These are phyloP conservation scores for Yoshiicerus persimilis DNA, from an alignment of 1,140 invertebrate species.

Conservation along the genomic window DNA sequence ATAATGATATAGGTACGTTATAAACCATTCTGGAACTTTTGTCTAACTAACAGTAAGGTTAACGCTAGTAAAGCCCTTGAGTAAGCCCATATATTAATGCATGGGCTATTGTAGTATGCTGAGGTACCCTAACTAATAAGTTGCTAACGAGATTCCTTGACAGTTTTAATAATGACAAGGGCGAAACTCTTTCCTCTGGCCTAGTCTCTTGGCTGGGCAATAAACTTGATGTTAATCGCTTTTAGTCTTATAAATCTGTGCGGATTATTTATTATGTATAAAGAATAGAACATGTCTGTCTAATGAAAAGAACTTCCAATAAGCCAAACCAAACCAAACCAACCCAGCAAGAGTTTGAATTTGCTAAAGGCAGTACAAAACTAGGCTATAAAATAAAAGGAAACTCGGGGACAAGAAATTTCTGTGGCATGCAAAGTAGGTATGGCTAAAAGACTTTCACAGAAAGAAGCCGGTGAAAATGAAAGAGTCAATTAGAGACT, in stretches of 20 bases:
- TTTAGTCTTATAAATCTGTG: neutral
- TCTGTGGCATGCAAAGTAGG: neutral
- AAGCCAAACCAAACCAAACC: too few species aligned
- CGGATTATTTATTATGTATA: neutral
- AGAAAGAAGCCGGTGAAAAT: neutral
- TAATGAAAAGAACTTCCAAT: neutral
- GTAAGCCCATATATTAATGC: too few species aligned
- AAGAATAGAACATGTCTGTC: neutral
- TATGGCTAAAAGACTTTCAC: neutral
- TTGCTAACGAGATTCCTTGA: neutral
- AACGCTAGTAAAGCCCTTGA: too few species aligned
- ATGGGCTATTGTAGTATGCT: neutral
- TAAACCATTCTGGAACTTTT: too few species aligned
- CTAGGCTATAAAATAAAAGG: neutral
- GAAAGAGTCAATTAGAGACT: slow-evolving; percentile 19
- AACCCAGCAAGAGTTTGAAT: neutral
- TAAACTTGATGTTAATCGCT: neutral
- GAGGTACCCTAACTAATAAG: neutral
- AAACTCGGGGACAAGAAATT: neutral
- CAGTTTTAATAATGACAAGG: neutral
- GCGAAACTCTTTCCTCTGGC: neutral
- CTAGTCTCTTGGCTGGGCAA: neutral
- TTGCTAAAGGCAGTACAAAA: neutral
- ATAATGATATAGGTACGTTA: neutral
- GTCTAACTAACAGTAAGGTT: too few species aligned